Evolutionary conservation across 2,797 vertebrate species (phyloP).

Genomic region (Gambelia wislizenii): DNA sequence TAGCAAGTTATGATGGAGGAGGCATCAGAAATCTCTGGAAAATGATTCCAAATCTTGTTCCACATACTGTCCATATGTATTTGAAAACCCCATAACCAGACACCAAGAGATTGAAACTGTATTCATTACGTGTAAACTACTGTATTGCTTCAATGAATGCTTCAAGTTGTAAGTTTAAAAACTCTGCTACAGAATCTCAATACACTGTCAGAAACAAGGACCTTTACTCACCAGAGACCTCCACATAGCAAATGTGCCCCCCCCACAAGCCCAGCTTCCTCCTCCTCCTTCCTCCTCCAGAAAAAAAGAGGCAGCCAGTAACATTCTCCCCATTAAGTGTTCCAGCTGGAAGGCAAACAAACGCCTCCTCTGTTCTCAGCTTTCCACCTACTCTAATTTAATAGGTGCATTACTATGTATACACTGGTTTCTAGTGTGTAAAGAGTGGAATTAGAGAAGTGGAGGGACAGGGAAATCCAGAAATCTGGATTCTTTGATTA

Average conservation of each 20-base stretch:
- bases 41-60: conserved; percentile 11
- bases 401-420: conserved; percentile 19
- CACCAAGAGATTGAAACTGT: background rate
- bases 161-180: background rate
- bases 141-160: conserved; percentile 13
- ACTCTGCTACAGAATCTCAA: background rate
- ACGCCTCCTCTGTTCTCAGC: conserved; percentile 16
- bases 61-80: conserved; percentile 12
- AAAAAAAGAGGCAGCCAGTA: background rate
- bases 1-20: background rate
- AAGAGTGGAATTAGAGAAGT: conserved; percentile 25
- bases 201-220: conserved; percentile 2
- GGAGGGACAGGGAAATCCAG: conserved; percentile 24
- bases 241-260: background rate
- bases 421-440: background rate
- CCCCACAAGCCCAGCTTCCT: background rate
- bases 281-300: conserved; percentile 7
- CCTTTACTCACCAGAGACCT: background rate
- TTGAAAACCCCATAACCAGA: conserved; percentile 4
- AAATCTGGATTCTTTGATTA: conserved; percentile 33
- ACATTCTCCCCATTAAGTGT: background rate
- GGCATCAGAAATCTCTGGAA: conserved; percentile 5
- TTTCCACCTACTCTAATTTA: conserved; percentile 19
- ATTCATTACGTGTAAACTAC: background rate
- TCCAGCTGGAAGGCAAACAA: conserved; percentile 23